Base-by-base conservation (phyloP, 2,113 vertebrate species). In the Xyrauchen texanus region DNA sequence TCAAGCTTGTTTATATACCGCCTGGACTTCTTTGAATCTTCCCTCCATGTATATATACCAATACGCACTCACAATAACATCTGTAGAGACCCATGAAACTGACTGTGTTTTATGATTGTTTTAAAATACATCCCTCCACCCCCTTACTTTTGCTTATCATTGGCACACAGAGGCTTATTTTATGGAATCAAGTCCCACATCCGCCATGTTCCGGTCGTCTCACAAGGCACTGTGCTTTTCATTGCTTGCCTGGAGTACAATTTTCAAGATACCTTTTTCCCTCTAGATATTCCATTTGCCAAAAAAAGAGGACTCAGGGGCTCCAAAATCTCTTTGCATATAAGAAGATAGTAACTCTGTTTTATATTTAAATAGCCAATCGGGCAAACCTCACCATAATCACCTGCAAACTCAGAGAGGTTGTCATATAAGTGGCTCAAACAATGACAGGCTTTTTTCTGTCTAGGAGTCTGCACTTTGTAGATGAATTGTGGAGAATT, bases 121-220 rank as follows among this genome's bases (percentile, higher is more conserved):
- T 68, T 78, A 68, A 60, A 60, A 69, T 60, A 58, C 45, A 6
- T 47, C 34, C 78, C 71, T n/a, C 78, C 71, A 79, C 80, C 78
- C 57, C 47, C 78, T 83, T 73, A 81, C 76, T 79, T 87, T 78
- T 77, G 63, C 68, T 86, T 76, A 81, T 86, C 78, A 76, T 70
- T 76, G 76, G 67, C 0, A 8, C 66, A 61, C 64, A 77, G 63
- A 60, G 42, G 47, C 46, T 8, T 58, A 57, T 57, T 42, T 55
- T 65, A 64, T 46, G 15, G 47, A 71, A 71, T 13, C 34, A 8
- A 53, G 58, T 16, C 68, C 13, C 67, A 71, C 47, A 52, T 70
- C 68, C 34, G 9, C 68, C 34, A 45, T 52, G 68, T 63, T 67
- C 47, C 47, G 15, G 47, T n/a, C 53, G 11, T 68, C 76, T 69